Evolutionary conservation across 1,140 invertebrate species (phyloP).

Genomic region (Drosophila kohkoa): DNA sequence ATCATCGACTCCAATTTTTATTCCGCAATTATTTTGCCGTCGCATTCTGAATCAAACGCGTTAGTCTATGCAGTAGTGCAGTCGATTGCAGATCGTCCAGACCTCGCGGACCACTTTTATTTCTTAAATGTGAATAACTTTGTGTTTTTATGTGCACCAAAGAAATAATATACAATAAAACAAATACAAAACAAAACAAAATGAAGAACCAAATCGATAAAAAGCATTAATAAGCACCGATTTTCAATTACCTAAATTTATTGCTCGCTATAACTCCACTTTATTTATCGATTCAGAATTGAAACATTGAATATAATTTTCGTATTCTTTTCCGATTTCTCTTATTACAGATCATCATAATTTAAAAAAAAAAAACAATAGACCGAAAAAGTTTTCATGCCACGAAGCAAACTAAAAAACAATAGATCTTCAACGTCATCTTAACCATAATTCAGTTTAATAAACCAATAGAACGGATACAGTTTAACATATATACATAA

Average conservation of each 20-base stretch:
- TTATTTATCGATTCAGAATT: not conserved
- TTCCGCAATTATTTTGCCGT: constrained; percentile 70
- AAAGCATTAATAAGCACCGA: too few species aligned
- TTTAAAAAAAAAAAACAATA: constrained; percentile 81
- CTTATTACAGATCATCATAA: constrained; percentile 82
- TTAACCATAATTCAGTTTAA: constrained; percentile 72
- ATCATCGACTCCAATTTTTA: constrained; percentile 62
- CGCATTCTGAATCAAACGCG: constrained; percentile 59
- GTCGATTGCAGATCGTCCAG: constrained; percentile 76
- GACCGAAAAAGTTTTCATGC: constrained; percentile 72
- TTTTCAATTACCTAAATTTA: not conserved
- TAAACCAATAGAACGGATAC: constrained; percentile 75
- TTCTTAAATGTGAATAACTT: constrained; percentile 72
- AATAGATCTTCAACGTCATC: constrained; percentile 58
- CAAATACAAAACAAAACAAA: constrained; percentile 1
- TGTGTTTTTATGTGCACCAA: constrained; percentile 37
- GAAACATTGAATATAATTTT: constrained; percentile 22
- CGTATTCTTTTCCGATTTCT: constrained; percentile 23
- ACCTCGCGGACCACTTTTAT: constrained; percentile 78
- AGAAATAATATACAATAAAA: constrained; percentile 5
- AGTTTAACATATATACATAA: constrained; percentile 19
- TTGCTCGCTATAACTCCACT: not conserved
- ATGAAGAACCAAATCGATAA: not conserved
- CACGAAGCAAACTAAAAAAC: constrained; percentile 37
- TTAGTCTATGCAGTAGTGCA: constrained; percentile 81